Evolutionary conservation across 2,888 invertebrate species (phyloP), one percentile per base, ranked within the genome.

Genomic region (Pyrrhia umbra): DNA sequence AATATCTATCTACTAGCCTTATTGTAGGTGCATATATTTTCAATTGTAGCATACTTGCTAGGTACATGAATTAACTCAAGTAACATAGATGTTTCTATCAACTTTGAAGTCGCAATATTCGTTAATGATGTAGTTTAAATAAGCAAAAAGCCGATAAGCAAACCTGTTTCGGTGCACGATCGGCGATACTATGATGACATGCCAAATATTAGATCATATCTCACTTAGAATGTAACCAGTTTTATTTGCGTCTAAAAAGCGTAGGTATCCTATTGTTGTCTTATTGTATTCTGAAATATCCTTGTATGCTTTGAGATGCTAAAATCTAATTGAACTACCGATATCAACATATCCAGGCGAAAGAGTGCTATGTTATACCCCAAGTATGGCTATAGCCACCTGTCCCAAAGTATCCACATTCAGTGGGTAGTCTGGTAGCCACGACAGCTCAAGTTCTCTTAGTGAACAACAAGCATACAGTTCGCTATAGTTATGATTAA

Each of bases 181-280:
- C 6, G 8, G 15, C 39, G 37, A 49, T 34, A 18, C 10, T 50
- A 39, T 51, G 54, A 60, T 55, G 60, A n/a, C 46, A 70, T 43
- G 20, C 49, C 34, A 40, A 70, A 51, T 59, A 67, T 71, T 71
- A 23, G 52, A 54, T 71, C 56, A 71, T 67, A 70, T 56, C 66
- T 49, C 67, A 50, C 54, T 46, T 37, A 6, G 1, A 18, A 25
- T n/a, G n/a, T 50, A 49, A 65, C 59, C 49, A 43, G 64, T 69
- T 64, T 52, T 20, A 52, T 52, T 58, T 39, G 37, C 18, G 34
- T 47, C 13, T 0, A 15, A 15, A 37, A 2, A 23, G 23, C 23
- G 6, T 6, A 23, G 6, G 13, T 30, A 27, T n/a, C 27, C 27
- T 30, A n/a, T 13, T 34, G 34, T 34, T 23, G 3, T 6, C 34